These are phyloP conservation scores for Neolamprologus falcicula DNA, from an alignment of 2,113 vertebrate species.

Conservation along the genomic window DNA sequence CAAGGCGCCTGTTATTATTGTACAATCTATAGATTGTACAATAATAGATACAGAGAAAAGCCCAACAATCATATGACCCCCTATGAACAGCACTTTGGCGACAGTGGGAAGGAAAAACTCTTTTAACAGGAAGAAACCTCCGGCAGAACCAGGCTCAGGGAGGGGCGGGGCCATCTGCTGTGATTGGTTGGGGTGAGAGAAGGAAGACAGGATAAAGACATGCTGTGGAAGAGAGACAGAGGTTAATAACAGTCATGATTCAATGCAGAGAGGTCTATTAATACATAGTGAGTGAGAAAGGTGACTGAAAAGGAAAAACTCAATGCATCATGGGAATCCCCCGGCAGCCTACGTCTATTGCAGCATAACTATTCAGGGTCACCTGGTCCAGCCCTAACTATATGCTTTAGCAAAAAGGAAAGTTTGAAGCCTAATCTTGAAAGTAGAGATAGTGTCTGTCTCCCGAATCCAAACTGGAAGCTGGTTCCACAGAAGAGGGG, in stretches of 20 bases:
- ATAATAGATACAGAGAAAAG: neutral
- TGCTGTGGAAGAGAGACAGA: neutral
- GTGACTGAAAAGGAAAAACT: too few species aligned
- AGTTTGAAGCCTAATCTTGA: too few species aligned
- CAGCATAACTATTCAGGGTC: too few species aligned
- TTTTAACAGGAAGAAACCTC: neutral
- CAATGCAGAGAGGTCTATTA: rapidly evolving
- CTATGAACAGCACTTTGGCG: rapidly evolving
- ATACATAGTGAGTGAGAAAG: rapidly evolving
- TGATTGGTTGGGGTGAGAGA: rapidly evolving
- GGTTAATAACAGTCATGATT: rapidly evolving
- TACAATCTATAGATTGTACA: neutral
- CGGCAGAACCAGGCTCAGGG: rapidly evolving
- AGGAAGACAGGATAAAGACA: neutral
- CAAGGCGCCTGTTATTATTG: rapidly evolving
- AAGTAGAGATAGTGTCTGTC: too few species aligned
- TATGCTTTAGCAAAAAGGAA: too few species aligned
- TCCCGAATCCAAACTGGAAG: too few species aligned
- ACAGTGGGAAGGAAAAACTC: neutral
- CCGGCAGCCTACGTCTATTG: too few species aligned
- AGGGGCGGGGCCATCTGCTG: neutral
- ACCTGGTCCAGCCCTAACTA: too few species aligned
- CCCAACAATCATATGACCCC: neutral
- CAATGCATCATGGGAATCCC: too few species aligned
- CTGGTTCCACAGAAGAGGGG: too few species aligned